Conservation (phyloP, 2,113 vertebrate genomes). For the Aptenodytes forsteri region DNA sequence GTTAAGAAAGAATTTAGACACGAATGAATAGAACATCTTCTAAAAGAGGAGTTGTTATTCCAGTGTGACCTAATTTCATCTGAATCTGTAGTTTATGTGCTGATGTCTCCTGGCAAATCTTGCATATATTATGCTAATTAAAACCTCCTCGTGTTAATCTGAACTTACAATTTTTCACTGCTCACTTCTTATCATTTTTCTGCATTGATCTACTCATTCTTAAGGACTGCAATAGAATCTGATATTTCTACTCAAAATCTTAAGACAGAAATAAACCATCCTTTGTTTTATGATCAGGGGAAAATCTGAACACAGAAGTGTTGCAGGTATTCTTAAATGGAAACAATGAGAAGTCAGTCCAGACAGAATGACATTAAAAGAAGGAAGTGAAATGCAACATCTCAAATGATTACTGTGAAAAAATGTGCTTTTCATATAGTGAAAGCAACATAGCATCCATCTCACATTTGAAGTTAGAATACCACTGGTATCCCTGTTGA, state of each 20-base stretch:
- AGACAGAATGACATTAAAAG: background rate
- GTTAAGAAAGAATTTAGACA: background rate
- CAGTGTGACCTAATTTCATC: background rate
- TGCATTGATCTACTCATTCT: background rate
- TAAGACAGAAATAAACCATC: background rate
- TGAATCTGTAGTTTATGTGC: background rate
- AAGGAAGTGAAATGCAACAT: background rate
- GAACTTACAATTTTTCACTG: background rate
- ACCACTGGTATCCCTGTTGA: background rate
- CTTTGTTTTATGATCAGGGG: background rate
- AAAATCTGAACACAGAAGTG: background rate
- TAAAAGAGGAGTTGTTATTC: background rate
- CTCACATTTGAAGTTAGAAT: background rate
- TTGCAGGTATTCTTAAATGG: background rate
- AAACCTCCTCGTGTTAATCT: background rate
- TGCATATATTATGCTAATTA: background rate
- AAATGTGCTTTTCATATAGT: background rate
- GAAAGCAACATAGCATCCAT: background rate
- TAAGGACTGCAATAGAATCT: background rate
- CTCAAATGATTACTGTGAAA: background rate
- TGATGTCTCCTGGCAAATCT: background rate
- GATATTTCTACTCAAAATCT: background rate
- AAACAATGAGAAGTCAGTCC: background rate
- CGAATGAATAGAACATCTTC: background rate
- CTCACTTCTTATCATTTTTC: background rate